A percentile compares a stretch with the other conserved stretches of the same genome.
These are phyloP conservation scores for Aproaerema taeniolella DNA, from an alignment of 2,888 invertebrate genomes.

Conservation along the genomic window DNA sequence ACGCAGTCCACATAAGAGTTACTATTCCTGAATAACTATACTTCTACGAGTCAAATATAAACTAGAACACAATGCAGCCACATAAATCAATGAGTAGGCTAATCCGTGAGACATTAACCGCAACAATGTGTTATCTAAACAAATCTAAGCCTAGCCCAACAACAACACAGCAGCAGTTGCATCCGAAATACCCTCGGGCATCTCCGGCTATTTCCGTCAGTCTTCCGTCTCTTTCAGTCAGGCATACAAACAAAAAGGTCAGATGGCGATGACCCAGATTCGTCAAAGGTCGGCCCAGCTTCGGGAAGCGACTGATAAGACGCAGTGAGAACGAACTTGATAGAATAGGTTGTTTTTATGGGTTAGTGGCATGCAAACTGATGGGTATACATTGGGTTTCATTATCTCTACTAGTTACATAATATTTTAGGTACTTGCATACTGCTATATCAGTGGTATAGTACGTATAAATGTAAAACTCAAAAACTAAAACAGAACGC, in stretches of 20 bases:
- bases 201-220: conserved; percentile 43
- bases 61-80: too few relatives aligned
- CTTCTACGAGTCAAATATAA: too few relatives aligned
- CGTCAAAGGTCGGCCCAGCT: conserved; percentile 60
- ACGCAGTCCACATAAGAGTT: too few relatives aligned
- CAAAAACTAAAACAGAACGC: too few relatives aligned
- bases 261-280: conserved; percentile 71
- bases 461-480: too few relatives aligned
- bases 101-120: too few relatives aligned
- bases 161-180: conserved; percentile 33
- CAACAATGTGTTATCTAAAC: background rate
- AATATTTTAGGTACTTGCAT: too few relatives aligned
- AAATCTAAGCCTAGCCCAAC: background rate
- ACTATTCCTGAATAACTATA: too few relatives aligned
- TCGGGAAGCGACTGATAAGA: conserved; percentile 67
- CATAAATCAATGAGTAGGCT: too few relatives aligned
- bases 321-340: conserved; percentile 52
- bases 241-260: conserved; percentile 69
- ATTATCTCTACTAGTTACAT: too few relatives aligned
- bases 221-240: conserved; percentile 55
- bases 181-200: conserved; percentile 49
- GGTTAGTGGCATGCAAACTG: conserved; percentile 27
- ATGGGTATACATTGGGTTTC: too few relatives aligned
- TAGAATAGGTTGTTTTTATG: conserved; percentile 31
- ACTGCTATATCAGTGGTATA: too few relatives aligned